These are phyloP conservation scores for Corythornis madagascariensis DNA, from an alignment of 2,113 vertebrate genomes.

Conservation along the genomic window DNA sequence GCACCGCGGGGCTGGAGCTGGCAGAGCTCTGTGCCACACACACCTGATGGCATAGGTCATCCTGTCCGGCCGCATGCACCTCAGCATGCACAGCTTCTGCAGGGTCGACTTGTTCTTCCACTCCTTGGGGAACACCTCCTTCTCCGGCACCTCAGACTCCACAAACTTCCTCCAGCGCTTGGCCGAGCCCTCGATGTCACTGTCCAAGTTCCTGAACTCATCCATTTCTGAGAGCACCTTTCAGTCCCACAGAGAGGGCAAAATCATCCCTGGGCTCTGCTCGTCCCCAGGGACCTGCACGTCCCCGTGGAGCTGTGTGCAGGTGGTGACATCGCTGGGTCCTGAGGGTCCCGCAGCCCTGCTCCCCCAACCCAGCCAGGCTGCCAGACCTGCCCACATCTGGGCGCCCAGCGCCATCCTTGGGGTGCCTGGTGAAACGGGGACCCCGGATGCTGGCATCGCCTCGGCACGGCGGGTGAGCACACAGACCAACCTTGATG, in stretches of 20 bases:
- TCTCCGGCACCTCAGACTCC: constrained; percentile 75
- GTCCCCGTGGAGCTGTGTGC: rapidly evolving
- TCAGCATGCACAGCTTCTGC: constrained; percentile 80
- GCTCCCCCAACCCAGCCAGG: background rate
- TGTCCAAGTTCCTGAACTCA: constrained; percentile 77
- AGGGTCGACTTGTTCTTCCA: constrained; percentile 77
- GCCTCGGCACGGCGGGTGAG: rapidly evolving
- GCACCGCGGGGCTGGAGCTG: rapidly evolving
- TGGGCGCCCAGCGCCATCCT: background rate
- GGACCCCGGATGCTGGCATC: background rate
- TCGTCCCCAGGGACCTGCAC: rapidly evolving
- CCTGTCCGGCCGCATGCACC: constrained; percentile 78
- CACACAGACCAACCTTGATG: constrained; percentile 70
- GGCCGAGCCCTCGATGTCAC: constrained; percentile 74
- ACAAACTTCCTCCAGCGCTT: constrained; percentile 81
- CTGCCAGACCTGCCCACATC: background rate
- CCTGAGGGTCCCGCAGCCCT: background rate
- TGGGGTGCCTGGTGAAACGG: rapidly evolving
- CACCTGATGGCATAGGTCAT: constrained; percentile 80
- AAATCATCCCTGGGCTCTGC: background rate
- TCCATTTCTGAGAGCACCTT: constrained; percentile 79
- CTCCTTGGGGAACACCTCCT: constrained; percentile 77
- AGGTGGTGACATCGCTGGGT: rapidly evolving
- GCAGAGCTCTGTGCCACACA: background rate
- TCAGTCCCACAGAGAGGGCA: background rate